A percentile compares a stretch with the other conserved stretches of the same genome.
These are phyloP conservation scores for Drosophila barbarae DNA, from an alignment of 2,888 invertebrate genomes.

Conservation along the genomic window DNA sequence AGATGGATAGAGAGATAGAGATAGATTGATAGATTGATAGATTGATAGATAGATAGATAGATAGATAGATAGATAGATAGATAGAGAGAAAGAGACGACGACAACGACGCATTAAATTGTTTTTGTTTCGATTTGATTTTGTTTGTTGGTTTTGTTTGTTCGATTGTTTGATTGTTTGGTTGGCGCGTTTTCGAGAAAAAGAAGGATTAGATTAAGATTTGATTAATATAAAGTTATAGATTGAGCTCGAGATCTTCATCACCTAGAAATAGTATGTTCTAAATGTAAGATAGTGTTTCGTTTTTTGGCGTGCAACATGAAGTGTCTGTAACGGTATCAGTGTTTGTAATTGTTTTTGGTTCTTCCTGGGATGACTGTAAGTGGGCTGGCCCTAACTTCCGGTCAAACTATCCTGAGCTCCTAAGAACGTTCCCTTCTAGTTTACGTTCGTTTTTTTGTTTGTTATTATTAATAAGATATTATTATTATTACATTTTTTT, in stretches of 20 bases:
- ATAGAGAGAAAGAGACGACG: conserved; percentile 29
- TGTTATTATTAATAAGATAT: neutral
- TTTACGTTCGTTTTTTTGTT: conserved; percentile 19
- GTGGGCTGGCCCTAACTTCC: conserved; percentile 27
- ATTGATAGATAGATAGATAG: neutral
- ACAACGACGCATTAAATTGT: conserved; percentile 56
- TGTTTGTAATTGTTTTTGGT: conserved; percentile 24
- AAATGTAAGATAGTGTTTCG: conserved; percentile 36
- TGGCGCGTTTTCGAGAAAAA: conserved; percentile 60
- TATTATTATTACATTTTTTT: neutral
- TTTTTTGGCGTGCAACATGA: conserved; percentile 35
- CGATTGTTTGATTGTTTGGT: conserved; percentile 30
- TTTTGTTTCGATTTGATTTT: conserved; percentile 34
- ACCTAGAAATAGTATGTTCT: conserved; percentile 35
- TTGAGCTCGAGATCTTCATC: conserved; percentile 50
- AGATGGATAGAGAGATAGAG: conserved; percentile 10
- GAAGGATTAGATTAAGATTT: conserved; percentile 56
- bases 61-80: conserved; percentile 4
- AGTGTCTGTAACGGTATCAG: conserved; percentile 29
- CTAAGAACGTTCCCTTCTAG: conserved; percentile 6
- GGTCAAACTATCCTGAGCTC: conserved; percentile 15
- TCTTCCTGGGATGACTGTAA: conserved; percentile 32
- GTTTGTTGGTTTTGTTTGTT: conserved; percentile 26
- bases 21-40: conserved; percentile 4
- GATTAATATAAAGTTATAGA: conserved; percentile 54